phyloP scores from a whole-genome alignment of 2,113 vertebrate species.

The Bungarus multicinctus region DNA sequence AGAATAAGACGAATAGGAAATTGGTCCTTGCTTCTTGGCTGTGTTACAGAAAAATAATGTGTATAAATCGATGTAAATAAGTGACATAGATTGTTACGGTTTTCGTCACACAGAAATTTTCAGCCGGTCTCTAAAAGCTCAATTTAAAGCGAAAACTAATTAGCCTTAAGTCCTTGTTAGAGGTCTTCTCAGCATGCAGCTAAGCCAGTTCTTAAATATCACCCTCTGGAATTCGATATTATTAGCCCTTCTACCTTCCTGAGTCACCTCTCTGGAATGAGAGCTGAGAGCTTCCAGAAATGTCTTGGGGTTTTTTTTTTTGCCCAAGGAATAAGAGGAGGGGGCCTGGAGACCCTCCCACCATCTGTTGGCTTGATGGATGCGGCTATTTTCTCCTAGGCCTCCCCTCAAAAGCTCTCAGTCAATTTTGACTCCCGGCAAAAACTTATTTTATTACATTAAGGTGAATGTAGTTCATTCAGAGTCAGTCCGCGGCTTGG shows the following conservation, averaged over 20 bases:
- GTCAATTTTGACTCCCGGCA: too few relatives aligned
- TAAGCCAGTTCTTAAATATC: neutral
- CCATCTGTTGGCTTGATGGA: neutral
- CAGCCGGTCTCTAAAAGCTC: neutral
- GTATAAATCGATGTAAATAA: neutral
- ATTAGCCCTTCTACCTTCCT: neutral
- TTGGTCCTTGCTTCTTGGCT: neutral
- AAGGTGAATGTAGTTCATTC: too few relatives aligned
- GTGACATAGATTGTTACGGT: neutral
- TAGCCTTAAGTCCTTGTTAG: neutral
- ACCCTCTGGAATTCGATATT: neutral
- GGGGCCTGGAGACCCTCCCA: rapidly evolving
- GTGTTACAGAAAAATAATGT: neutral
- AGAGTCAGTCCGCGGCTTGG: too few relatives aligned
- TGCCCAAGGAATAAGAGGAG: neutral
- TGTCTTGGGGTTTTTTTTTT: neutral
- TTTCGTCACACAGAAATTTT: neutral
- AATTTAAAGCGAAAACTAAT: too few relatives aligned
- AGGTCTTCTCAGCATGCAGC: neutral
- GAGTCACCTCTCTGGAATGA: neutral
- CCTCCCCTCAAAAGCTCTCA: too few relatives aligned
- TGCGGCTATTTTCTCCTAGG: neutral
- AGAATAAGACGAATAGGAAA: neutral
- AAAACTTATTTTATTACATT: too few relatives aligned
- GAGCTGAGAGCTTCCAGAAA: neutral